phyloP scores from a whole-genome alignment of 2,797 vertebrate genomes.

The Schizopygopsis malacanthus region DNA sequence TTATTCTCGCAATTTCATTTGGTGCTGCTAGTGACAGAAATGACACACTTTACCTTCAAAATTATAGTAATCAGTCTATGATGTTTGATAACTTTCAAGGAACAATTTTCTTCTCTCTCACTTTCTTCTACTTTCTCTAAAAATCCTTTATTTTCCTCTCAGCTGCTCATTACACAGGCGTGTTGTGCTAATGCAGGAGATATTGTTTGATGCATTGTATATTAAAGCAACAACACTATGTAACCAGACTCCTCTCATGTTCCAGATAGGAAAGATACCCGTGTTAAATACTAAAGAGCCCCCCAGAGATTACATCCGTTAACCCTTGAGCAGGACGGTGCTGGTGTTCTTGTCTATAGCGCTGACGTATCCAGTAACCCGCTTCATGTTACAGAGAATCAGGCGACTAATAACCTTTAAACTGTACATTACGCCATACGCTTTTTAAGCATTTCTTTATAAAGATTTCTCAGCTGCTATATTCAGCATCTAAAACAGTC shows the following conservation, averaged over 20 bases:
- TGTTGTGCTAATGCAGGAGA: neutral
- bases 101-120: constrained; percentile 7
- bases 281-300: constrained; percentile 31
- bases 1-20: neutral
- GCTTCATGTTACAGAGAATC: constrained; percentile 19
- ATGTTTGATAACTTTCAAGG: neutral
- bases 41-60: neutral
- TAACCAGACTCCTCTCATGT: constrained; percentile 7
- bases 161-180: neutral
- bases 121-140: neutral
- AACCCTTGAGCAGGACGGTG: neutral
- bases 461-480: neutral
- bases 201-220: neutral
- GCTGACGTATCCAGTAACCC: constrained; percentile 2
- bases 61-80: constrained; percentile 2
- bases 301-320: neutral
- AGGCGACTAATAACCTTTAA: constrained; percentile 1
- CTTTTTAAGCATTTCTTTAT: neutral
- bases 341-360: neutral
- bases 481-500: neutral
- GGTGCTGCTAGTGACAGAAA: neutral
- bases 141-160: neutral
- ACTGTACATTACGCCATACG: neutral
- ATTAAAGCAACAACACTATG: neutral
- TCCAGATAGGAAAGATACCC: constrained; percentile 30